Base-by-base conservation (phyloP, 2,888 invertebrate genomes). In the Ennomos quercinarius region DNA sequence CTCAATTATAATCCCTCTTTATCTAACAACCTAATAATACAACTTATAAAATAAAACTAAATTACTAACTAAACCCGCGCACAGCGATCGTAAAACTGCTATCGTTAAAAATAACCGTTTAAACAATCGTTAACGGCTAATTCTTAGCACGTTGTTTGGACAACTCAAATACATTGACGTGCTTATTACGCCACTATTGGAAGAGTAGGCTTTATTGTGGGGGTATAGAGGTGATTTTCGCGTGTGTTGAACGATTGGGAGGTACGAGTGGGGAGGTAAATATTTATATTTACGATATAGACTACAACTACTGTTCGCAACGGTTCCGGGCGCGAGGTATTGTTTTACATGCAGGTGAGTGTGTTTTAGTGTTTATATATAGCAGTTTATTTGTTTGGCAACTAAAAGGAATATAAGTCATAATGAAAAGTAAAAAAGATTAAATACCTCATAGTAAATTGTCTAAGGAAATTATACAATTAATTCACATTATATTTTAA, bases 231-330 rank as follows among this genome's bases (percentile, higher is more conserved):
- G 39, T 52, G 55, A 56, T 53, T 60, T 61, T 80, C 50, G 65
- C 39, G 65, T 70, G 72, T 59, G 53, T 11, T 35, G 60, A 50
- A 46, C 49, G 41, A 45, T 55, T 52, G 52, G 49, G 74, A 80
- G 78, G 82, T 83, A 82, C 76, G 77, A 72, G 81, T 74, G 76
- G 71, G 74, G 62, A 60, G 64, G 78, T 80, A 78, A 80, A 81
- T 77, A 75, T 81, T 80, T 80, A 77, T 73, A 76, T 81, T 80
- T 78, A 77, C 73, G 66, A 53, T 68, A 66, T 57, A 67, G 57
- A 57, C 47, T 54, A 38, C 46, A 42, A 43, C 43, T 51, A 12
- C 46, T 38, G 46, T 69, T 41, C 51, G 62, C 59, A 66, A 64
- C 68, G 67, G 72, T 67, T 59, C 63, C 61, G 63, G 48, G 56